A percentile compares a stretch with the other conserved stretches of the same genome.
phyloP scores from a whole-genome alignment of 2,113 vertebrate genomes.

The Equus przewalskii region DNA sequence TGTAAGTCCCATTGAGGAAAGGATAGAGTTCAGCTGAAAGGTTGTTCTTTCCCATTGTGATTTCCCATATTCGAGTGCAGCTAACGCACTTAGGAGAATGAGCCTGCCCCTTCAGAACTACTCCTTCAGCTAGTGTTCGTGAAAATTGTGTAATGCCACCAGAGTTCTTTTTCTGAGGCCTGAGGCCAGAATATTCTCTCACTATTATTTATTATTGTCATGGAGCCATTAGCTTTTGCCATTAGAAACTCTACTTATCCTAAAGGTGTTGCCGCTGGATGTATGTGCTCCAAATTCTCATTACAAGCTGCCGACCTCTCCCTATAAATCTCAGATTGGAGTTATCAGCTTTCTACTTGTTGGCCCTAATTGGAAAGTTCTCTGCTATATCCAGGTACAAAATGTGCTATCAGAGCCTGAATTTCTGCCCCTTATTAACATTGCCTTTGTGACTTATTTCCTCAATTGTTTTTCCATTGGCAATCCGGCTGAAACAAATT shows the following conservation, averaged over 20 bases:
- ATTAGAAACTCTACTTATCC: slow-evolving; percentile 75
- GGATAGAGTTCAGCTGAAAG: background rate
- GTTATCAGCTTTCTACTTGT: slow-evolving; percentile 76
- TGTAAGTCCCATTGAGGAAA: background rate
- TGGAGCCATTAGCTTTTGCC: slow-evolving; percentile 78
- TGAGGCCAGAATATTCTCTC: slow-evolving; percentile 67
- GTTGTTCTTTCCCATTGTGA: background rate
- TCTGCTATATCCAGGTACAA: slow-evolving; percentile 71
- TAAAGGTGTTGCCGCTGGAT: slow-evolving; percentile 75
- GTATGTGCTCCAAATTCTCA: slow-evolving; percentile 81
- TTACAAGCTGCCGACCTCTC: slow-evolving; percentile 75
- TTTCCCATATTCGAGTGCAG: background rate
- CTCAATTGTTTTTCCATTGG: slow-evolving; percentile 75
- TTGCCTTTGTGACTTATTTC: slow-evolving; percentile 79
- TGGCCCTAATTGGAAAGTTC: slow-evolving; percentile 84
- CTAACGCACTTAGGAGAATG: background rate
- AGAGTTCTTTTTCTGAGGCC: slow-evolving; percentile 38
- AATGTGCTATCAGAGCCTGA: slow-evolving; percentile 76
- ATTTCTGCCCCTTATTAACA: slow-evolving; percentile 83
- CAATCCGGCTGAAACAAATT: slow-evolving; percentile 71
- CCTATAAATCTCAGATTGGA: slow-evolving; percentile 78
- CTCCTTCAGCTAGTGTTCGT: slow-evolving; percentile 41
- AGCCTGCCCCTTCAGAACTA: background rate
- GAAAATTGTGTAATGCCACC: slow-evolving; percentile 43
- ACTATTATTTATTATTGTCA: slow-evolving; percentile 76